These are phyloP conservation scores for Nyctalus aviator DNA, from an alignment of 2,797 vertebrate genomes.

Conservation along the genomic window DNA sequence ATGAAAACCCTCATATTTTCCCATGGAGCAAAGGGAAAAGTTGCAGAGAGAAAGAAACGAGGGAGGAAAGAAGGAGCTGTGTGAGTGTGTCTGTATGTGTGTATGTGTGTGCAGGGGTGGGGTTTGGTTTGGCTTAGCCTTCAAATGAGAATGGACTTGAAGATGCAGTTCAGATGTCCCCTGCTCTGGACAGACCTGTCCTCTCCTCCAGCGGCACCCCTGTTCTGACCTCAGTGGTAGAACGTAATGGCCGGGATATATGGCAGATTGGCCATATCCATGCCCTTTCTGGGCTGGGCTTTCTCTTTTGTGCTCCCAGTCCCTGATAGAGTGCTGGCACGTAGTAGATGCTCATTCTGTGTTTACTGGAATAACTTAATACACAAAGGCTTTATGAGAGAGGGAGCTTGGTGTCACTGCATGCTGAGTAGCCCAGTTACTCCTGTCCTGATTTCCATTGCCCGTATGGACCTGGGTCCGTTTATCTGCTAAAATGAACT, in stretches of 20 bases:
- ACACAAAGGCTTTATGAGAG: not conserved
- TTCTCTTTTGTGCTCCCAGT: not conserved
- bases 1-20: not conserved
- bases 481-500: conserved; percentile 40
- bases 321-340: not conserved
- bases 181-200: not conserved
- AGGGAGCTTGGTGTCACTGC: not conserved
- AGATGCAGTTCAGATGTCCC: no score
- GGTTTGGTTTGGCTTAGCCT: not conserved
- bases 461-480: not conserved
- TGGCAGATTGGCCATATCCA: not conserved
- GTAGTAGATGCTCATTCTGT: not conserved
- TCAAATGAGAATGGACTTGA: not conserved
- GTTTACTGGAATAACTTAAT: not conserved
- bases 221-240: not conserved
- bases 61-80: not conserved
- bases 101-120: fast-evolving
- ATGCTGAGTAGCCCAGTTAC: no score
- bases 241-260: not conserved
- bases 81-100: not conserved
- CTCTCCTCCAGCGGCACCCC: not conserved
- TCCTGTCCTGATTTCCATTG: not conserved
- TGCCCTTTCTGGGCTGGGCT: not conserved
- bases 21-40: not conserved
- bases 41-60: not conserved